These are phyloP conservation scores for Momotus momota DNA, from an alignment of 2,797 vertebrate species.

Conservation along the genomic window DNA sequence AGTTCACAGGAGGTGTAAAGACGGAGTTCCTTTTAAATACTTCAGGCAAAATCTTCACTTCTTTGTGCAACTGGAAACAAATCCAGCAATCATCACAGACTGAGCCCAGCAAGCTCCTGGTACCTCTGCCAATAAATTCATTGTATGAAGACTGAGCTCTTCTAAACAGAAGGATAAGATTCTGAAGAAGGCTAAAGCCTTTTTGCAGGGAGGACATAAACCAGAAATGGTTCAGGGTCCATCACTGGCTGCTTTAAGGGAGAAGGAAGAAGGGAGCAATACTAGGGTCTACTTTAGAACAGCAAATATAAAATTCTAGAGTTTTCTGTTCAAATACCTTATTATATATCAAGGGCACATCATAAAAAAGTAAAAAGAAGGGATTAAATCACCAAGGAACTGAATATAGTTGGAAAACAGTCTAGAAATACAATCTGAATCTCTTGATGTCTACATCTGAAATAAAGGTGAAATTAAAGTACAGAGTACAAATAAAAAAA, in stretches of 20 bases:
- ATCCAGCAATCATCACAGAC: not conserved
- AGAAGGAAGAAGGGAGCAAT: not conserved
- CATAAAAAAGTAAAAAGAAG: not conserved
- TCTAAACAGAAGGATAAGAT: not conserved
- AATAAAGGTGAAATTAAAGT: not conserved
- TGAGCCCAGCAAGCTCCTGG: slow-evolving; percentile 20
- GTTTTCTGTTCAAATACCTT: not conserved
- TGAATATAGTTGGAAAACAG: not conserved
- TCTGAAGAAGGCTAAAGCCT: not conserved
- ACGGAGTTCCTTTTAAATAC: not conserved
- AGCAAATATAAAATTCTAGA: not conserved
- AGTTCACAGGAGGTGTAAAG: slow-evolving; percentile 30
- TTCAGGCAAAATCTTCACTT: not conserved
- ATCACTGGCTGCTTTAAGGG: not conserved
- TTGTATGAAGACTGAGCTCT: not conserved
- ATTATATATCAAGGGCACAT: not conserved
- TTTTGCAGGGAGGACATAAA: not conserved
- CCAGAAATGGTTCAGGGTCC: not conserved
- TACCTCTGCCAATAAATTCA: not conserved
- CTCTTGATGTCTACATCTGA: not conserved
- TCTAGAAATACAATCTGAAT: not conserved
- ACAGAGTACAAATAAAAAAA: not conserved
- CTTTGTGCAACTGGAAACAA: slow-evolving; percentile 30
- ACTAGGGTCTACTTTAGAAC: not conserved
- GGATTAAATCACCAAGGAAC: not conserved